Conservation (phyloP, 1,140 invertebrate species). For the Sarcophaga peregrina region DNA sequence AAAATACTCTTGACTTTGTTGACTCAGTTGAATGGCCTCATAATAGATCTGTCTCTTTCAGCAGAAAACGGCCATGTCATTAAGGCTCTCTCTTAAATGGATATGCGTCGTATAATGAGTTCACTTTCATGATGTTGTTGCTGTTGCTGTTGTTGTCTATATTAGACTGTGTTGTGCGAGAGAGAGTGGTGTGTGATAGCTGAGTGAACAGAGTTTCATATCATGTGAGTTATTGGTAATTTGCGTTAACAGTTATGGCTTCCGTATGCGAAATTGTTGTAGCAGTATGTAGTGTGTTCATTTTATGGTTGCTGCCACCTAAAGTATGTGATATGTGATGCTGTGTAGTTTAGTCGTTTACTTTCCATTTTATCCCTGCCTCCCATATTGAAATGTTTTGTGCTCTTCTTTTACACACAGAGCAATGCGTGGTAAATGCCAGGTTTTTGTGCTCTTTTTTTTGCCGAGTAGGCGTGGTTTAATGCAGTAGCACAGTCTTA, state of each 20-base stretch:
- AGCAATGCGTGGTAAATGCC: background rate
- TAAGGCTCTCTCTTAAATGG: conserved; percentile 46
- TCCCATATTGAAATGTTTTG: conserved; percentile 26
- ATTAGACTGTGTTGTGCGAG: background rate
- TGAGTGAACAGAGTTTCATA: conserved; percentile 1
- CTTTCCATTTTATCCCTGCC: background rate
- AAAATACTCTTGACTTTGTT: conserved; percentile 24
- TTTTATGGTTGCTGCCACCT: background rate
- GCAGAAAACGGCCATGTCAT: background rate
- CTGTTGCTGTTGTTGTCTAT: too few relatives aligned
- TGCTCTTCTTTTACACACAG: background rate
- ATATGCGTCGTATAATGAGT: background rate
- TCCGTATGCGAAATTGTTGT: conserved; percentile 58
- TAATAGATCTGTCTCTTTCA: conserved; percentile 36
- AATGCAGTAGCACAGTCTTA: conserved; percentile 35
- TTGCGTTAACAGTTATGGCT: conserved; percentile 62
- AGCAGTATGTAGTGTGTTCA: conserved; percentile 47
- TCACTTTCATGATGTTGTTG: background rate
- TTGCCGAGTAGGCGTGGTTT: conserved; percentile 14
- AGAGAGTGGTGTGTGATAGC: background rate
- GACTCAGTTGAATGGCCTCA: conserved; percentile 35
- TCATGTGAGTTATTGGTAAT: conserved; percentile 63
- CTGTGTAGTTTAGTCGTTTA: conserved; percentile 16
- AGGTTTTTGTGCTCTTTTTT: background rate
- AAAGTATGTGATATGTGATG: conserved; percentile 28